Evolutionary conservation across 2,797 vertebrate genomes (phyloP), one percentile per base, ranked within the genome.

Genomic region (Sebastes trivittatus): DNA sequence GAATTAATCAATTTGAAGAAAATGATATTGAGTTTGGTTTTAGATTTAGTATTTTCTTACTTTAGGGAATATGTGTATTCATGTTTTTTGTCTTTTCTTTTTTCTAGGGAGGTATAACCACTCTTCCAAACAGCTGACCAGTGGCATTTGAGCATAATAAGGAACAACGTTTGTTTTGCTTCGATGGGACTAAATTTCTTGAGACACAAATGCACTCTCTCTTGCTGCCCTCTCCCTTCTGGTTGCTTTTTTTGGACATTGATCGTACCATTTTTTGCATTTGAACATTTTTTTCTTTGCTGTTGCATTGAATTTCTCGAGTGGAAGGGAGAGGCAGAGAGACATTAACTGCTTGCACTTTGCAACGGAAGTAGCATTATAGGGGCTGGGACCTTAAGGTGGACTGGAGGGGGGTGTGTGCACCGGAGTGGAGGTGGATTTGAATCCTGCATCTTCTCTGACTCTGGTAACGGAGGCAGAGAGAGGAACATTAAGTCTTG

Each of bases 341-440:
- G 92, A 92, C 86, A 70, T 86, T 82, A 91, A 94, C 90, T 92
- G 91, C 81, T 94, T 95, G 96, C 96, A 96, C 96, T 96, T 96
- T 96, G 93, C 89, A 86, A 92, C 25, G 76, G 87, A 93, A 89
- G 92, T 94, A 95, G 91, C 93, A 91, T 94, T 74, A 87, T 23
- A 72, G 80, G 77, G 75, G 78, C 76, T 54, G 79, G 87, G 85
- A 87, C 89, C 73, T 92, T 76, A 72, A 36, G 75, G 78, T 75
- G 86, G 76, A 84, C 80, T 68, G 46, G 10, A n/a, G 46, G 13
- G 13, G 38, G 27, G 25, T 10, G 58, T 34, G 64, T 59, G 68
- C 56, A 29, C 27, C 16, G 10, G 58, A 63, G 73, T 63, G 38
- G 64, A 80, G 52, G 72, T 11, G 69, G 70, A 49, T 30, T 42